Conservation (phyloP, 1,140 invertebrate species). For the Aphis craccivora region DNA sequence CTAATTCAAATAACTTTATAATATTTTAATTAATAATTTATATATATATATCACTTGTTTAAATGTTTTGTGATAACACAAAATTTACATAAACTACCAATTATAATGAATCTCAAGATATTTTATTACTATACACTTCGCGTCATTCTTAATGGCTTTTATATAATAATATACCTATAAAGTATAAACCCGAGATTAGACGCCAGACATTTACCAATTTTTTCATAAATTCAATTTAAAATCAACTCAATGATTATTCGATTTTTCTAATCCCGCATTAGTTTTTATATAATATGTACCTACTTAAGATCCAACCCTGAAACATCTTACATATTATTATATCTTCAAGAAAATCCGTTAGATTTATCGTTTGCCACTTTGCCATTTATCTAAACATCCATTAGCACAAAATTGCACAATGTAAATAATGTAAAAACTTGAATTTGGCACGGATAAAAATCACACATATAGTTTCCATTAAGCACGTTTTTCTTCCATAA, state of each 20-base stretch:
- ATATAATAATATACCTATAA: not conserved
- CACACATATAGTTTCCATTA: not conserved
- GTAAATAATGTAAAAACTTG: constrained; percentile 3
- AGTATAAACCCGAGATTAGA: not conserved
- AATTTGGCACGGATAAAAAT: not conserved
- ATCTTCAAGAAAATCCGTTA: not conserved
- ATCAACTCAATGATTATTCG: not conserved
- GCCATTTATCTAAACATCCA: not conserved
- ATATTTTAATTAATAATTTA: not conserved
- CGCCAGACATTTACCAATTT: not conserved
- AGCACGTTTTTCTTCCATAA: not conserved
- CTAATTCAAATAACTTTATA: not conserved
- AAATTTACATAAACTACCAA: too few relatives aligned
- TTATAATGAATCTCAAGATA: too few relatives aligned
- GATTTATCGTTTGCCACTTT: not conserved
- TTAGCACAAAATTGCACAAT: not conserved
- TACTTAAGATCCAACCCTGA: not conserved
- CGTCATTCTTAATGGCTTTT: not conserved
- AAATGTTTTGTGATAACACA: not conserved
- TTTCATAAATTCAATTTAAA: not conserved
- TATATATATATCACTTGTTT: not conserved
- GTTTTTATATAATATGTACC: not conserved
- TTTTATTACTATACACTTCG: not conserved
- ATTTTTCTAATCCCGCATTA: not conserved
- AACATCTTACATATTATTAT: not conserved